Percentiles rank a stretch among this genome's conserved stretches.
Conservation (phyloP, 2,797 vertebrate genomes). For the Loriculus beryllinus region DNA sequence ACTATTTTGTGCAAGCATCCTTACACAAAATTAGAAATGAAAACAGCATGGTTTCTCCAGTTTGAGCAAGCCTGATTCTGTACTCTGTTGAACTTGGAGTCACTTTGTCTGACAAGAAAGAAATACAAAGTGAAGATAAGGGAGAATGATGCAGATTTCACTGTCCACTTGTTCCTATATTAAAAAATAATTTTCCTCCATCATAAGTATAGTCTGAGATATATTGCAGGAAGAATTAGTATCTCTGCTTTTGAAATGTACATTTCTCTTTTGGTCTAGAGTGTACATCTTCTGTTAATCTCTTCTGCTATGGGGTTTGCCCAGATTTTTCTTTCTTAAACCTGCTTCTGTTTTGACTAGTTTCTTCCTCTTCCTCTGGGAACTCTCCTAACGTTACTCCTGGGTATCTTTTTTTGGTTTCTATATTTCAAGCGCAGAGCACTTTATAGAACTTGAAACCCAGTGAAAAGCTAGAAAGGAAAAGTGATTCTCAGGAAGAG, state of each 20-base stretch:
- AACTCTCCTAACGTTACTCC: background rate
- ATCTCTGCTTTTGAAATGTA: background rate
- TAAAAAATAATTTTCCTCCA: background rate
- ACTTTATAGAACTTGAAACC: background rate
- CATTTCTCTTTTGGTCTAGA: background rate
- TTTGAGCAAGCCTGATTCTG: background rate
- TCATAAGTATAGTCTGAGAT: background rate
- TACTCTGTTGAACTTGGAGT: background rate
- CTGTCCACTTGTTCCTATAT: background rate
- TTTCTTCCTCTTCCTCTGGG: background rate
- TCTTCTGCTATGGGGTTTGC: background rate
- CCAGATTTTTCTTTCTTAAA: background rate
- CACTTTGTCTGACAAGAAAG: background rate
- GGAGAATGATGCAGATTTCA: background rate
- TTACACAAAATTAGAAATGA: background rate
- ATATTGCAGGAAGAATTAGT: background rate
- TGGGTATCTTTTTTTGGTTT: background rate
- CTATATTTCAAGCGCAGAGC: background rate
- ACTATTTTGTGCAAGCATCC: background rate
- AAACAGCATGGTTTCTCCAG: background rate
- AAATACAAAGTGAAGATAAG: background rate
- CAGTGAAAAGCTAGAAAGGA: background rate
- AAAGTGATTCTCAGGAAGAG: background rate
- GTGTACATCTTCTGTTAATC: background rate
- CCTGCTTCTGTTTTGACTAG: background rate